A percentile compares a stretch with the other conserved stretches of the same genome.
Evolutionary conservation across 2,113 vertebrate genomes (phyloP).

Genomic region (Bostrychus sinensis): DNA sequence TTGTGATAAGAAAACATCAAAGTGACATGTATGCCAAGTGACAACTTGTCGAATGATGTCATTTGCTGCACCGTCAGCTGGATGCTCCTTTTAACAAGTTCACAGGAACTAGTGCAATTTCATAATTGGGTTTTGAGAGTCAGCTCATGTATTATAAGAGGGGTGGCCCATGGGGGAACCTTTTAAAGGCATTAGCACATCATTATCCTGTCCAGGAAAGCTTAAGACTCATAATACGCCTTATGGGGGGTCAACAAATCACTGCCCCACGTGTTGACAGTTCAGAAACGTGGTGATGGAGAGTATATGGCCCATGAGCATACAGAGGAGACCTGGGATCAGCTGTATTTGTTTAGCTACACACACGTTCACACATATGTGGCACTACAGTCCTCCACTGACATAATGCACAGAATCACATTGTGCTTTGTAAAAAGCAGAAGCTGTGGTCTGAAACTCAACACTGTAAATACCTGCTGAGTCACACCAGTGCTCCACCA

Average conservation of each 20-base stretch:
- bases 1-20: no score
- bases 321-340: constrained; percentile 4
- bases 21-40: not conserved
- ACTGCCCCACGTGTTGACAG: not conserved
- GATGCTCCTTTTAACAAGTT: constrained; percentile 13
- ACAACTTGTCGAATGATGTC: not conserved
- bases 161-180: no score
- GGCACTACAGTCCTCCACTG: not conserved
- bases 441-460: not conserved
- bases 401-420: not conserved
- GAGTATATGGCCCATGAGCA: not conserved
- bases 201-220: not conserved
- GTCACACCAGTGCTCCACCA: not conserved
- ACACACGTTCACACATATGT: constrained; percentile 2
- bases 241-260: constrained; percentile 7
- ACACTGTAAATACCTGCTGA: not conserved
- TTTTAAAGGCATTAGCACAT: not conserved
- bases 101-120: not conserved
- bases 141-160: not conserved
- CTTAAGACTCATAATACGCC: not conserved
- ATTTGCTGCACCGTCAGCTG: not conserved
- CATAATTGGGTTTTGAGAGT: not conserved
- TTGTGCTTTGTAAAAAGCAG: constrained; percentile 3
- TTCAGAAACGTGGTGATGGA: constrained; percentile 1
- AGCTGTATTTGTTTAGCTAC: constrained; percentile 20